Evolutionary conservation across 2,113 vertebrate genomes (phyloP).

Genomic region (Oxyruncus cristatus): DNA sequence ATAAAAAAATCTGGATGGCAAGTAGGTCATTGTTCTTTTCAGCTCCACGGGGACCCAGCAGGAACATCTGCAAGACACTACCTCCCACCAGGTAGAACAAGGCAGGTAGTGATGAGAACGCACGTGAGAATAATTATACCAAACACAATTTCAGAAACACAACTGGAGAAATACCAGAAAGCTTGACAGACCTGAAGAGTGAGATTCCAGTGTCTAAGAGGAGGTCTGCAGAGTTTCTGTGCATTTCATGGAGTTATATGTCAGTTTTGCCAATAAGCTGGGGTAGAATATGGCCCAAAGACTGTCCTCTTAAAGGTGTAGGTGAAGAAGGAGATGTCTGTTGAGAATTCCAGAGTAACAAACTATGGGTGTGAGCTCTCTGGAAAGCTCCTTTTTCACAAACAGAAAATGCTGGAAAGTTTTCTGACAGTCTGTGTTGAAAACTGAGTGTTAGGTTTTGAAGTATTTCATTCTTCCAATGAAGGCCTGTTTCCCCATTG

Average conservation of each 20-base stretch:
- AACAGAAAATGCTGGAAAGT: not conserved
- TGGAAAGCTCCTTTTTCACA: not conserved
- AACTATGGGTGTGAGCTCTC: rapidly evolving
- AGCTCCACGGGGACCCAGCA: not conserved
- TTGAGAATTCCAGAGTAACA: not conserved
- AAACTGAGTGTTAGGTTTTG: not conserved
- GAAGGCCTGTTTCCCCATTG: not conserved
- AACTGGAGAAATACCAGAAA: not conserved
- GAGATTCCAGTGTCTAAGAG: not conserved
- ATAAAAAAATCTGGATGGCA: constrained; percentile 9
- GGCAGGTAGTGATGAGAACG: constrained; percentile 35
- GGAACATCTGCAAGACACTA: constrained; percentile 27
- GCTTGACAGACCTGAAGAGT: not conserved
- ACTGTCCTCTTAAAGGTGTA: not conserved
- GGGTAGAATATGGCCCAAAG: not conserved
- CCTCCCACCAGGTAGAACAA: constrained; percentile 21
- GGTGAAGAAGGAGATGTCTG: not conserved
- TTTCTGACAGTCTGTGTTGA: not conserved
- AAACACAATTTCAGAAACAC: not conserved
- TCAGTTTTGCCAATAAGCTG: not conserved
- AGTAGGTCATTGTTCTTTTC: not conserved
- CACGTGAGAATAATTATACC: constrained; percentile 19
- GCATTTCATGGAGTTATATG: not conserved
- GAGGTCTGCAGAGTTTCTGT: not conserved
- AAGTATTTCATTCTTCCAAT: not conserved